Base-by-base conservation (phyloP, 1,140 invertebrate genomes). In the Rhyacophila brunnea region DNA sequence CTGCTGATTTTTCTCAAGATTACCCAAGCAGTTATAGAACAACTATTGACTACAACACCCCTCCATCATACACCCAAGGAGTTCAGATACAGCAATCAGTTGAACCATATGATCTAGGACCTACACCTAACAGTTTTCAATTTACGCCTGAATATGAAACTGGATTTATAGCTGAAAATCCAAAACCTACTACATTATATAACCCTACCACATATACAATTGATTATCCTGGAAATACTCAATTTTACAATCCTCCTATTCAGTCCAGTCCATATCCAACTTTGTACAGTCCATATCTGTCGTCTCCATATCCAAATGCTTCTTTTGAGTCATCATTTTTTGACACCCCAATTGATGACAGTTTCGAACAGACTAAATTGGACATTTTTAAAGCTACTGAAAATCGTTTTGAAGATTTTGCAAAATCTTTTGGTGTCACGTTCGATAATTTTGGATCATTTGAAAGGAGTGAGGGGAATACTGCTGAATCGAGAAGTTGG, bases 401-500 rank as follows among this genome's bases (percentile, higher is more conserved):
- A 6, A 49, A 58, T 36, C 50, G 50, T 34, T 61, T 65, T 38
- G 40, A 15, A 14, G 38, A 49, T 13, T 60, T 62, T 48, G 32
- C 36, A 6, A 51, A 59, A 20, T 38, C 18, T 0, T 38, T 62
- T 23, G 47, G 60, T 19, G 49, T 57, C 5, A 10, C 62, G n/a
- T 54, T 57, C 19, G 47, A 63, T 3, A 58, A 62, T 9, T 55
- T 58, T n/a, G 18, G 60, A 9, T 15, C 13, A 1, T 52, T 52
- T 42, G 35, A 11, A 6, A 42, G 23, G 1, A 45, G 13, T 13
- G 4, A 44, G 11, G 4, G 1, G 13, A 6, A 6, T 11, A 40
- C 1, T 10, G 18, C 15, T 10, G 44, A 38, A 28, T 48, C 46
- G 13, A 56, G 23, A 28, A 54, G 19, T n/a, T 32, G 18, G 7